These are phyloP conservation scores for Aleiodes leptofemur DNA, from an alignment of 2,888 invertebrate genomes.

Conservation along the genomic window DNA sequence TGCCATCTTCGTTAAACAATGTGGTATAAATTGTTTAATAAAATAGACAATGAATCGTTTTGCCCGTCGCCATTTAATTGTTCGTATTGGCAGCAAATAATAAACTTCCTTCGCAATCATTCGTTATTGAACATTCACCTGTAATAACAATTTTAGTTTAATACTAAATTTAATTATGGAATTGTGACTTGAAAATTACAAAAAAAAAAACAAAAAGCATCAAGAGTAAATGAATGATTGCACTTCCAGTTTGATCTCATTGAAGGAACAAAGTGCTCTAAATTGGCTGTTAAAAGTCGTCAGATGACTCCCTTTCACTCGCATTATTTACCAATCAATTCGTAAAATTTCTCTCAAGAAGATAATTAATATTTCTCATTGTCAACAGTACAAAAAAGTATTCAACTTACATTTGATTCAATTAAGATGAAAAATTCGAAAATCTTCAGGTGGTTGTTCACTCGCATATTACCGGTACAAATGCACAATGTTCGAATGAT, in stretches of 20 bases:
- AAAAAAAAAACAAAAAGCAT: conserved; percentile 6
- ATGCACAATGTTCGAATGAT: conserved; percentile 1
- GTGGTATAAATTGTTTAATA: conserved; percentile 15
- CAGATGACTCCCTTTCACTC: conserved; percentile 14
- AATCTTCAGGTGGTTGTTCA: too few relatives aligned
- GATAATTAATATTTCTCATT: neutral
- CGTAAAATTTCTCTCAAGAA: neutral
- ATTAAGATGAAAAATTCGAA: too few relatives aligned
- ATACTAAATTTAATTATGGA: conserved; percentile 1
- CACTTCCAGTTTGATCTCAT: neutral
- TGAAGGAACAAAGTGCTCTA: conserved; percentile 9
- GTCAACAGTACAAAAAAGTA: too few relatives aligned
- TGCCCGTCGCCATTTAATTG: conserved; percentile 11
- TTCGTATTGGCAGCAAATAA: neutral
- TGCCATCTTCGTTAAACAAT: conserved; percentile 47
- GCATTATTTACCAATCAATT: neutral
- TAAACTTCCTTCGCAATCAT: conserved; percentile 25
- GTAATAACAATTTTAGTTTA: neutral
- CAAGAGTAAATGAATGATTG: conserved; percentile 7
- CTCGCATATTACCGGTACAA: neutral
- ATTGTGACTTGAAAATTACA: neutral
- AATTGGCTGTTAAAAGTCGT: conserved; percentile 15
- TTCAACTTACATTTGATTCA: too few relatives aligned
- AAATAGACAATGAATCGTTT: neutral
- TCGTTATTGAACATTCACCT: conserved; percentile 11